Conservation (phyloP, 2,113 vertebrate species). For the Todiramphus saurophagus region DNA sequence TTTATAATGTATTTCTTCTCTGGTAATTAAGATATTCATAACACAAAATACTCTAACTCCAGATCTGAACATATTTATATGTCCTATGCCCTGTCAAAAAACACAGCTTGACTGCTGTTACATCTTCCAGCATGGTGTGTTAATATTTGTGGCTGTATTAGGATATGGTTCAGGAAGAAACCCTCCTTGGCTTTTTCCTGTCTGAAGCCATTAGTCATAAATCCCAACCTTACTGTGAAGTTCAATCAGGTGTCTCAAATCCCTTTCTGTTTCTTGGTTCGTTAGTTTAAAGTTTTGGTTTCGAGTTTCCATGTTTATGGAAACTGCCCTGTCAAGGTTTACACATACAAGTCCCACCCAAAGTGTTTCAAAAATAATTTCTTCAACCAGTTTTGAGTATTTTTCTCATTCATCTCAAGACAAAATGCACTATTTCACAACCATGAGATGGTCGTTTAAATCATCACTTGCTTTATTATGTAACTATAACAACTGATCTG, state of each 20-base stretch:
- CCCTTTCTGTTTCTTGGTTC: constrained; percentile 38
- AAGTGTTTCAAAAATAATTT: constrained; percentile 58
- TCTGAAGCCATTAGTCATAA: constrained; percentile 68
- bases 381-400: constrained; percentile 62
- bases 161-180: constrained; percentile 56
- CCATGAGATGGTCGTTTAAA: constrained; percentile 75
- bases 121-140: constrained; percentile 66
- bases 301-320: constrained; percentile 45
- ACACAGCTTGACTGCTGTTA: constrained; percentile 62
- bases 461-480: constrained; percentile 80
- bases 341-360: constrained; percentile 35
- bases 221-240: constrained; percentile 70
- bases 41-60: constrained; percentile 63
- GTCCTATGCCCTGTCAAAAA: constrained; percentile 59
- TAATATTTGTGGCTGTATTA: constrained; percentile 68
- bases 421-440: constrained; percentile 77
- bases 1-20: constrained; percentile 73
- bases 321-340: constrained; percentile 49
- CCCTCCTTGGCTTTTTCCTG: constrained; percentile 40
- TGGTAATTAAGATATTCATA: constrained; percentile 68
- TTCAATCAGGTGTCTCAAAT: constrained; percentile 60
- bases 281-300: constrained; percentile 30
- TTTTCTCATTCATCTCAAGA: constrained; percentile 74
- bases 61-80: constrained; percentile 60
- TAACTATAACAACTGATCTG: constrained; percentile 81